phyloP scores from a whole-genome alignment of 2,888 invertebrate genomes.

The Amphiduros pacificus region DNA sequence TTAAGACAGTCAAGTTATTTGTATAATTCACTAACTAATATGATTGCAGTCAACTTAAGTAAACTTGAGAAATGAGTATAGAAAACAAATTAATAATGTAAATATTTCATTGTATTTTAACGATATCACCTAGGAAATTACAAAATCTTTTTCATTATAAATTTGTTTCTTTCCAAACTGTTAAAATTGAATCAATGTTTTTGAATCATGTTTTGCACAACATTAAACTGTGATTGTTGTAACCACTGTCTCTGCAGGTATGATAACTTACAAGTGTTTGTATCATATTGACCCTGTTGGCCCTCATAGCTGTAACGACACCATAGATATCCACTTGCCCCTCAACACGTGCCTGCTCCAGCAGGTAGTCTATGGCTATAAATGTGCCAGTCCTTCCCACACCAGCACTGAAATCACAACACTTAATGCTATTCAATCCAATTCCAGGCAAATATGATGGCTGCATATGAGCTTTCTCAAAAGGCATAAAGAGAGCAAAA shows the following conservation, averaged over 20 bases:
- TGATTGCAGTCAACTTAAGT: no score
- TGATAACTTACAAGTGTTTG: slow-evolving; percentile 47
- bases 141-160: neutral
- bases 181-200: neutral
- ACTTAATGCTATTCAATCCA: neutral
- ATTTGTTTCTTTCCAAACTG: neutral
- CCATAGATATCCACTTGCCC: slow-evolving; percentile 48
- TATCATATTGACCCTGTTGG: slow-evolving; percentile 57
- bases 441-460: no score
- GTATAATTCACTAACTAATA: no score
- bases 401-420: slow-evolving; percentile 48
- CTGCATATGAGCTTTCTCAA: no score
- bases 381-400: slow-evolving; percentile 57
- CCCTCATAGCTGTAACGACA: slow-evolving; percentile 53
- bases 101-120: no score
- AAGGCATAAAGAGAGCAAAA: no score
- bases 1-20: no score
- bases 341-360: slow-evolving; percentile 53
- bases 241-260: no score
- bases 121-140: no score
- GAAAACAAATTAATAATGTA: no score
- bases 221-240: neutral
- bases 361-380: slow-evolving; percentile 53
- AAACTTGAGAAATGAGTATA: no score
- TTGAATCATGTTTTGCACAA: neutral